Evolutionary conservation across 2,113 vertebrate genomes (phyloP), one percentile per base, ranked within the genome.

Genomic region (Calyptomena viridis): DNA sequence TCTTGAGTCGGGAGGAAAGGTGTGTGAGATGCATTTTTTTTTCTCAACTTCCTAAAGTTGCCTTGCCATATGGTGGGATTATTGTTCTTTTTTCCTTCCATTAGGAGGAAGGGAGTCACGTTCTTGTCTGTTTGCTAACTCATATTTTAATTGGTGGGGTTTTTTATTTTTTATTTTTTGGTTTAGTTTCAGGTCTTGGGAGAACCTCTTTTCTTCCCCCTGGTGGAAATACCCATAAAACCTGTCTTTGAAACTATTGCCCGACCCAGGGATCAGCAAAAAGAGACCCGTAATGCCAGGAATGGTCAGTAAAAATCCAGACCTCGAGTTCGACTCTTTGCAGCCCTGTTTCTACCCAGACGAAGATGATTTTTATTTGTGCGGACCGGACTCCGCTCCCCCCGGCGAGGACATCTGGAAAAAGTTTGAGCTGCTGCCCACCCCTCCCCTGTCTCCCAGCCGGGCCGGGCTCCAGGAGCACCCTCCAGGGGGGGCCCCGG

Each of bases 321-420:
- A 99, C 95, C 97, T 99, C 97, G 99, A 99, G 98, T 99, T 99
- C 89, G 99, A 99, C 98, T 99, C 99, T 72, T 97, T 99, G 97
- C 99, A 99, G 97, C 99, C 99, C 83, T 99, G 99, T 96, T 99
- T 99, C 97, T 99, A 99, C 91, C 99, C 99, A 47, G 99, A 99
- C 93, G 99, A 99, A 97, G 99, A 99, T 97, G 99, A 99, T 97
- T 99, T 99, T 98, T 99, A 99, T 97, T 98, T 98, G 94, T 99
- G 99, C 96, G 99, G 99, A 96, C 99, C 99, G 50, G 99, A 99
- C 98, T 98, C 98, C 66, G 99, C 99, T 87, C 99, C 99, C 90
- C 99, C 99, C 50, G 99, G 99, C 88, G 99, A 99, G 98, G 99
- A 99, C 99, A 99, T 99, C 98, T 99, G 99, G 99, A 99, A 99